phyloP scores from a whole-genome alignment of 2,113 vertebrate species.

The Brachionichthys hirsutus region DNA sequence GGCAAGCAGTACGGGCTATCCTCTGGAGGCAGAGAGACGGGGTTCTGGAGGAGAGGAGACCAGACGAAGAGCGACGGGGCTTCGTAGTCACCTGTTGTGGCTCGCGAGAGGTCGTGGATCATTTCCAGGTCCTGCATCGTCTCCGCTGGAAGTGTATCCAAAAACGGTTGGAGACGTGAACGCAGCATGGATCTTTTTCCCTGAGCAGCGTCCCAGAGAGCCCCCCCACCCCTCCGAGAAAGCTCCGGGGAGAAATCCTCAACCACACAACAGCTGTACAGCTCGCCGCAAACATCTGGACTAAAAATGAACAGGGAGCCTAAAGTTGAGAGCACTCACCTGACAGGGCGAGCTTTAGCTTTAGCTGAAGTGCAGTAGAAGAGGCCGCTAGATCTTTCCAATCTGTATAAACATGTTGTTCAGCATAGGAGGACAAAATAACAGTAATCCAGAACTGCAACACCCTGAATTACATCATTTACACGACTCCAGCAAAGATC shows the following conservation, averaged over 20 bases:
- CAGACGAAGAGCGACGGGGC: neutral
- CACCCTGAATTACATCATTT: too few relatives aligned
- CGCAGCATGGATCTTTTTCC: conserved; percentile 78
- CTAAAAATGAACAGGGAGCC: conserved; percentile 8
- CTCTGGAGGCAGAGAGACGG: conserved; percentile 63
- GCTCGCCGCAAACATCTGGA: conserved; percentile 81
- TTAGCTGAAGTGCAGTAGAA: conserved; percentile 76
- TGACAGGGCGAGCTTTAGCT: conserved; percentile 76
- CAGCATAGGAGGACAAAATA: neutral
- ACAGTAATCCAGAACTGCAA: too few relatives aligned
- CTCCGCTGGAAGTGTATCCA: conserved; percentile 31
- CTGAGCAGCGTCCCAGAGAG: conserved; percentile 81
- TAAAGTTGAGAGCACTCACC: conserved; percentile 57
- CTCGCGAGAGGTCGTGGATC: conserved; percentile 83
- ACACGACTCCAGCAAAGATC: too few relatives aligned
- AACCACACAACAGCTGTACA: conserved; percentile 81
- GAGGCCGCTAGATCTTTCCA: neutral
- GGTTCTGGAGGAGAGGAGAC: neutral
- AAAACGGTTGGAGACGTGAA: conserved; percentile 72
- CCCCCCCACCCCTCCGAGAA: conserved; percentile 82
- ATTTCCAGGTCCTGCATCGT: conserved; percentile 6
- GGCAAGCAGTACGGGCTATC: conserved; percentile 86
- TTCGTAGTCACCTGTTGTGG: conserved; percentile 74
- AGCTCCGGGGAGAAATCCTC: conserved; percentile 76
- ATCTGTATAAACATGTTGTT: neutral